Base-by-base conservation (phyloP, 2,113 vertebrate genomes). In the Leptosomus discolor region DNA sequence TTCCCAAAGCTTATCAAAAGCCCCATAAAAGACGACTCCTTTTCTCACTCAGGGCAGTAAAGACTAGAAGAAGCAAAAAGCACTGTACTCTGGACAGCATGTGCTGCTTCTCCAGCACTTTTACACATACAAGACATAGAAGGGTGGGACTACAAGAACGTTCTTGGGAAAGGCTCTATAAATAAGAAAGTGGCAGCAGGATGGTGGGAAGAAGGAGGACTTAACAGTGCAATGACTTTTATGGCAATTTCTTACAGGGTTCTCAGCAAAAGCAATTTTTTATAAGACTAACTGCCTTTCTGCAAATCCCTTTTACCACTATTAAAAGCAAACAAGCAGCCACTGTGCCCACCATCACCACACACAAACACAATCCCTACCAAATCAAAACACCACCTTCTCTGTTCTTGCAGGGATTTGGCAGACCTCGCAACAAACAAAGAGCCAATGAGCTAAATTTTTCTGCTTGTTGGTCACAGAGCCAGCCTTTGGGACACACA, bases 141-240 rank as follows among this genome's bases (percentile, higher is more conserved):
- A 57, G 60, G 85, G 68, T 68, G 69, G 34, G 34, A 67, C 51
- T 50, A 45, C 27, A 46, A 8, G 70, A 69, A 84, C 46, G 78
- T 94, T 93, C 85, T 65, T 45, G 58, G 75, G 83, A 94, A 94
- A 88, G 32, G 23, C 91, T 94, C 95, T 95, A 87, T 85, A 94
- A 94, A 94, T 94, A 92, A 94, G 48, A 56, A 69, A 94, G 94
- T 11, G 14, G 85, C 85, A 95, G 92, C 63, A 95, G 95, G 75
- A 57, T 85, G 88, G 88, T 90, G 91, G 91, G 85, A 95, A 93
- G 86, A 3, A 85, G 81, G n/a, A 94, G 23, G 29, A 65, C 67
- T 64, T 61, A 83, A 83, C 67, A 92, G 41, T 53, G 88, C 75
- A 65, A 57, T 88, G 88, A 96, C 70, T 92, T 93, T 65, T 83